A percentile compares a stretch with the other conserved stretches of the same genome.
Evolutionary conservation across 2,888 invertebrate species (phyloP).

Genomic region (Oscheius sp.): DNA sequence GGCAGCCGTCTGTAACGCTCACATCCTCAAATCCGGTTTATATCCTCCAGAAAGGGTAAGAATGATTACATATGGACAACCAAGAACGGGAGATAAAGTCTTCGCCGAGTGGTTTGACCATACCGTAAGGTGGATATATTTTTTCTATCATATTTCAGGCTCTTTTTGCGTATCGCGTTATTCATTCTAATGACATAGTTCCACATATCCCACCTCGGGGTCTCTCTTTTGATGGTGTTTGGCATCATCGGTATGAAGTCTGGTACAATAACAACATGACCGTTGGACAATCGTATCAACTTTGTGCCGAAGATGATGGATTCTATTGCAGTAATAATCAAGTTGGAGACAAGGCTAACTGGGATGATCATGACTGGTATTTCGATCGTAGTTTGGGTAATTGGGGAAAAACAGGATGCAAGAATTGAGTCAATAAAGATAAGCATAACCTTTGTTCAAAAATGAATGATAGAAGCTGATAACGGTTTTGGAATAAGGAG

Average conservation of each 20-base stretch:
- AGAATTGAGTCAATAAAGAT: too few relatives aligned
- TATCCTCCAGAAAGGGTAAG: constrained; percentile 40
- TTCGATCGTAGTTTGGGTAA: constrained; percentile 16
- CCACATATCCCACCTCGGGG: constrained; percentile 20
- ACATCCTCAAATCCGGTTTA: constrained; percentile 38
- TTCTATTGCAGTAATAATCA: constrained; percentile 25
- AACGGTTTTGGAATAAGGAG: too few relatives aligned
- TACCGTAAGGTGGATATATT: background rate
- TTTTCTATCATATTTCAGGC: background rate
- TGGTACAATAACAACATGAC: constrained; percentile 34
- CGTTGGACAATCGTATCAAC: background rate
- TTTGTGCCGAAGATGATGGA: constrained; percentile 27
- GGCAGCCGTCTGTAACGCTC: constrained; percentile 47
- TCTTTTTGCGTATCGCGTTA: constrained; percentile 24
- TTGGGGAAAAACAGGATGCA: constrained; percentile 15
- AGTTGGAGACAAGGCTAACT: background rate
- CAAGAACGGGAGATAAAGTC: constrained; percentile 47
- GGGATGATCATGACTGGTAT: constrained; percentile 16
- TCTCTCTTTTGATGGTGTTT: constrained; percentile 20
- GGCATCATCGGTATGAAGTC: constrained; percentile 28
- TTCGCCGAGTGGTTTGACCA: constrained; percentile 41
- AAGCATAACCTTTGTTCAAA: too few relatives aligned
- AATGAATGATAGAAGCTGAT: too few relatives aligned
- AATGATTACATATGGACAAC: constrained; percentile 55
- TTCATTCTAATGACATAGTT: constrained; percentile 10